A percentile compares a stretch with the other conserved stretches of the same genome.
phyloP scores from a whole-genome alignment of 53 echinoderm and acorn worm species.

The Echinometra lucunter region DNA sequence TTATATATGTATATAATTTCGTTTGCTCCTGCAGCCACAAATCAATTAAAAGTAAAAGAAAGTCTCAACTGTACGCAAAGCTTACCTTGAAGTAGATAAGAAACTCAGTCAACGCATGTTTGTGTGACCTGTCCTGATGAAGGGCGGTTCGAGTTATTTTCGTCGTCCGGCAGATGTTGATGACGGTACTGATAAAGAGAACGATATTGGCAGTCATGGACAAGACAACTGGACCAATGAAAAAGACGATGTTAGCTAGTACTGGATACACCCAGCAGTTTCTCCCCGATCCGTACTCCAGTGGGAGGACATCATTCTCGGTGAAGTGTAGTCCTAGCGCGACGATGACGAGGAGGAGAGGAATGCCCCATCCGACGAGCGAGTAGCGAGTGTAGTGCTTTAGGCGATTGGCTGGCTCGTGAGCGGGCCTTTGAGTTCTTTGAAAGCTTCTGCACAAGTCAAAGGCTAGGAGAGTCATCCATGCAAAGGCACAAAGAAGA shows the following conservation, averaged over 20 bases:
- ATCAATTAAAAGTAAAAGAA: too few relatives aligned
- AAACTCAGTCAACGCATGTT: neutral
- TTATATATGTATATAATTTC: too few relatives aligned
- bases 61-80: neutral
- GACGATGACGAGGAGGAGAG: neutral
- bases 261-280: conserved; percentile 57
- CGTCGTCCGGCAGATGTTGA: conserved; percentile 38
- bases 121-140: conserved; percentile 6
- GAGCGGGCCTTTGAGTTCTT: neutral
- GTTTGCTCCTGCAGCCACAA: too few relatives aligned
- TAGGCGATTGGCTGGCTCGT: neutral
- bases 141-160: neutral
- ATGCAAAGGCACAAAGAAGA: conserved; percentile 41
- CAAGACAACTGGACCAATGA: conserved; percentile 28
- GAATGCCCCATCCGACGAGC: conserved; percentile 16
- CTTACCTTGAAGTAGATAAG: conserved; percentile 54
- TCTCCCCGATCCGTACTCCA: conserved; percentile 39
- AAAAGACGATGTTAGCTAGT: conserved; percentile 19
- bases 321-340: conserved; percentile 34
- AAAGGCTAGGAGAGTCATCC: conserved; percentile 46
- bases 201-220: conserved; percentile 16
- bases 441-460: conserved; percentile 2
- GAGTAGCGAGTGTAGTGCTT: neutral
- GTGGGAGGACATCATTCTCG: conserved; percentile 40
- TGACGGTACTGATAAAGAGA: conserved; percentile 3